A percentile compares a stretch with the other conserved stretches of the same genome.
These are phyloP conservation scores for Azemiops feae DNA, from an alignment of 2,113 vertebrate species.

Conservation along the genomic window DNA sequence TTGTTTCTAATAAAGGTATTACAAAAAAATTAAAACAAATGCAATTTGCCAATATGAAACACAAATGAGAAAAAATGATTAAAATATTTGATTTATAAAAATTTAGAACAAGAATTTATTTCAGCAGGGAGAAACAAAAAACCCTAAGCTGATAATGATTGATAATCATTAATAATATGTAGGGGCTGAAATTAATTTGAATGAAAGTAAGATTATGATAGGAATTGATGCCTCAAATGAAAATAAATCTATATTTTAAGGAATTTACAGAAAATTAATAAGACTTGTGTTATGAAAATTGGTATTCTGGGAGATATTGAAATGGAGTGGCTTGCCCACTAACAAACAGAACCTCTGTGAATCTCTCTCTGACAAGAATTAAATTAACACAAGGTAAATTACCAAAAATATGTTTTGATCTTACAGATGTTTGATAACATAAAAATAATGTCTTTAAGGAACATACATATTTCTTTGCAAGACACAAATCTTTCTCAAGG, in stretches of 20 bases:
- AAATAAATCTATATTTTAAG: background rate
- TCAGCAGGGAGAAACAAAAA: background rate
- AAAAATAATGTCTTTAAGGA: background rate
- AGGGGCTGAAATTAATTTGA: background rate
- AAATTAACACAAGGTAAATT: background rate
- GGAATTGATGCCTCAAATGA: background rate
- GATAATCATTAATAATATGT: background rate
- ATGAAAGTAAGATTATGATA: background rate
- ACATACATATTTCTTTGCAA: background rate
- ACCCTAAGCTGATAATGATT: background rate
- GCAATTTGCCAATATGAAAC: background rate
- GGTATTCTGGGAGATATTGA: background rate
- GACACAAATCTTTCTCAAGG: background rate
- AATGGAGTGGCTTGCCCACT: background rate
- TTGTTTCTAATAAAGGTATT: background rate
- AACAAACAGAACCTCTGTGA: background rate
- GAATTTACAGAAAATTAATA: background rate
- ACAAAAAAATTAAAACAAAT: background rate
- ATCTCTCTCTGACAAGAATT: background rate
- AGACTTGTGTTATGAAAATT: background rate
- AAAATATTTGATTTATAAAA: background rate
- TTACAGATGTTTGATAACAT: background rate
- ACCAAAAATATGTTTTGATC: background rate
- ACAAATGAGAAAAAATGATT: background rate
- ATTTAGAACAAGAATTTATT: background rate